Percentiles rank a stretch among this genome's conserved stretches.
Evolutionary conservation across 2,797 vertebrate species (phyloP).

Genomic region (Cichlasoma orientale): DNA sequence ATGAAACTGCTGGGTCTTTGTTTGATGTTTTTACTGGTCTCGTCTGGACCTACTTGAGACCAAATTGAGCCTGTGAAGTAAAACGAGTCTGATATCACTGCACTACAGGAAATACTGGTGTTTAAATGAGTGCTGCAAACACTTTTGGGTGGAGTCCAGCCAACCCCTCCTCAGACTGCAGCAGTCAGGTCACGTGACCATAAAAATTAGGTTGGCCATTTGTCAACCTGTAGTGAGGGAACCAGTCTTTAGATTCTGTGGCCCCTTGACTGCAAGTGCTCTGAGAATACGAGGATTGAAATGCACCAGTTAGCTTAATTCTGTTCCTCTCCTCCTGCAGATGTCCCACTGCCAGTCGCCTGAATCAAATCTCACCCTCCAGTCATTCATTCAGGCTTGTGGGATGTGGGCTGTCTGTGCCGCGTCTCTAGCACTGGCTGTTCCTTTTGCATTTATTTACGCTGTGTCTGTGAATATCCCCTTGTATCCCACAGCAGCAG

Average conservation of each 20-base stretch:
- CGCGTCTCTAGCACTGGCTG: conserved; percentile 63
- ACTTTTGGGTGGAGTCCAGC: background rate
- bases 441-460: conserved; percentile 73
- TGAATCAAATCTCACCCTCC: conserved; percentile 69
- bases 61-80: background rate
- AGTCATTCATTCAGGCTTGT: conserved; percentile 62
- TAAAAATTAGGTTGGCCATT: conserved; percentile 22
- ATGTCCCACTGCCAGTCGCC: conserved; percentile 66
- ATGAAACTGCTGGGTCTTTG: background rate
- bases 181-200: conserved; percentile 25
- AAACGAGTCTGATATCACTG: background rate
- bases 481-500: conserved; percentile 70
- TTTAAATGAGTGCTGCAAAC: background rate
- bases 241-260: background rate
- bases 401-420: conserved; percentile 59
- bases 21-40: conserved; percentile 1
- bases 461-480: conserved; percentile 67
- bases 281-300: conserved; percentile 39
- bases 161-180: conserved; percentile 1
- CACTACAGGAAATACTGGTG: background rate
- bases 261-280: background rate
- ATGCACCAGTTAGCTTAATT: conserved; percentile 58
- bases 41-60: background rate
- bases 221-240: conserved; percentile 15
- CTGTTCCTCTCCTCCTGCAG: conserved; percentile 43